Evolutionary conservation across 2,113 vertebrate genomes (phyloP), one percentile per base, ranked within the genome.

Genomic region (Sturnira hondurensis): DNA sequence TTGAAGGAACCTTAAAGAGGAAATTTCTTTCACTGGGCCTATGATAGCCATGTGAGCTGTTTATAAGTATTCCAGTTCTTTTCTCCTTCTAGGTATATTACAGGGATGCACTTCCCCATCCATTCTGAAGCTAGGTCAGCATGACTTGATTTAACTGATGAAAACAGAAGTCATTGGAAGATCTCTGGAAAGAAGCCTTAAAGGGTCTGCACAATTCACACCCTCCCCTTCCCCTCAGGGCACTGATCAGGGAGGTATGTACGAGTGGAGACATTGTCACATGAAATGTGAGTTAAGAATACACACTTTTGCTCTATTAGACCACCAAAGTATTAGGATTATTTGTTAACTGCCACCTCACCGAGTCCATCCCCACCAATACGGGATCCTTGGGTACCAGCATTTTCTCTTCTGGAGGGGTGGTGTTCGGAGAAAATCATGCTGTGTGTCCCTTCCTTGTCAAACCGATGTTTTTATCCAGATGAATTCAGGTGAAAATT

Each of bases 401-500:
- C 41, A 52, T 91, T 91, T 84, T 84, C 90, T 94, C 20, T 84
- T 89, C 47, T 68, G 43, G n/a, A 76, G 16, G 41, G 63, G 20
- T 50, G 43, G 11, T 61, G 7, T 81, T 85, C 38, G 61, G n/a
- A 52, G 19, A 19, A 89, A 92, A 65, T 76, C 63, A 36, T 22
- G 16, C 50, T 81, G 43, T 56, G 33, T 86, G 68, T 63, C 31
- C 63, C 54, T 89, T 76, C 78, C 90, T 92, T 94, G 84, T 90
- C 56, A 74, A 65, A 41, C 12, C 56, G 87, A 94, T 83, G 63
- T 87, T 95, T 96, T 96, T 89, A 93, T 84, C 56, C 50, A 90
- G 52, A 93, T 94, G 56, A 92, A 96, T 87, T 93, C 73, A 90
- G 36, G 78, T 95, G 93, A 83, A 93, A 95, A 96, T 96, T 96